Percentiles rank a stretch among this genome's conserved stretches.
Evolutionary conservation across 2,113 vertebrate species (phyloP).

Genomic region (Podiceps cristatus): DNA sequence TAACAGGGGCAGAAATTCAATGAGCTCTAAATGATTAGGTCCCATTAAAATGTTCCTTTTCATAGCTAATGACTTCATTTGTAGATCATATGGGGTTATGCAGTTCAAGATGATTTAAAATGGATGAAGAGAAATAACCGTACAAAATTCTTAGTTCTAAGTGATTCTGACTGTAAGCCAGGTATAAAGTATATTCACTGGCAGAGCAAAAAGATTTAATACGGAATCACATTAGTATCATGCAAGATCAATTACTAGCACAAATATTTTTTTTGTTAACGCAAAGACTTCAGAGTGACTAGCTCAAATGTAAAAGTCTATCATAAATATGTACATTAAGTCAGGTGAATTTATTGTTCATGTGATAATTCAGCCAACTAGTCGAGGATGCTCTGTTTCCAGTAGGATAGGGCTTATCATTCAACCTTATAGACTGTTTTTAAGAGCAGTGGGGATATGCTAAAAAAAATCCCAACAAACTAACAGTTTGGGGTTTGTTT

Average conservation of each 20-base stretch:
- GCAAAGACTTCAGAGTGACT: background rate
- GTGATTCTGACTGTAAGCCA: background rate
- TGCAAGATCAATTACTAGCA: background rate
- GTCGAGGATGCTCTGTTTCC: background rate
- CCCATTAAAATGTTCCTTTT: background rate
- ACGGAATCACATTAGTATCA: background rate
- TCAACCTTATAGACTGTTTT: background rate
- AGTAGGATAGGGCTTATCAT: background rate
- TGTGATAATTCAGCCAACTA: background rate
- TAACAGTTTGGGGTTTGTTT: background rate
- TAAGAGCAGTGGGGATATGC: background rate
- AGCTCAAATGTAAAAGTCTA: background rate
- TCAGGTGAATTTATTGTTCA: background rate
- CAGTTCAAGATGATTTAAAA: background rate
- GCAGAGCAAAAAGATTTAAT: background rate
- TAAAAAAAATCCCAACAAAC: accelerated
- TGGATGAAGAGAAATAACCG: background rate
- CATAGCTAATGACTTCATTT: background rate
- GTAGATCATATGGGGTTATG: background rate
- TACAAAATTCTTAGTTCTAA: background rate
- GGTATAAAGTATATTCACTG: background rate
- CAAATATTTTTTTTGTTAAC: background rate
- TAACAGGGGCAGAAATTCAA: background rate
- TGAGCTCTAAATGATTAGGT: background rate
- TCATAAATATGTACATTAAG: background rate